phyloP scores from a whole-genome alignment of 1,140 invertebrate species.

The Scylla paramamosain region DNA sequence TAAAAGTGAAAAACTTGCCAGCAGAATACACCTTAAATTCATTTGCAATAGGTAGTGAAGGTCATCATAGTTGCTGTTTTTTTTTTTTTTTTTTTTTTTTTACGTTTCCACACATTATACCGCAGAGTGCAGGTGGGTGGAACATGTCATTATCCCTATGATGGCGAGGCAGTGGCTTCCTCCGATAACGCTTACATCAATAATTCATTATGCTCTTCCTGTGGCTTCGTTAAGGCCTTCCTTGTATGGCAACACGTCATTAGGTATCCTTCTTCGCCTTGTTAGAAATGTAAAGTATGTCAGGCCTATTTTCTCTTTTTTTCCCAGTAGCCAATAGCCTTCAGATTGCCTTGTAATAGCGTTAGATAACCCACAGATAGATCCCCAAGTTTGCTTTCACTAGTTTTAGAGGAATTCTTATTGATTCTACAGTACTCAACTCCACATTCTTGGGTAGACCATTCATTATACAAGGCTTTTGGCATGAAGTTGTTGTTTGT shows the following conservation, averaged over 20 bases:
- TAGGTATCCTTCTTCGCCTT: conserved; percentile 29
- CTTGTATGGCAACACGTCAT: conserved; percentile 49
- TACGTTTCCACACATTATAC: not conserved
- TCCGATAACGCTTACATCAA: conserved; percentile 53
- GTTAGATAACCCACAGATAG: not conserved
- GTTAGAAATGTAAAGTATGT: conserved; percentile 50
- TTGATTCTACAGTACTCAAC: not conserved
- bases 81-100: not conserved
- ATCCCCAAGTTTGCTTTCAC: not conserved
- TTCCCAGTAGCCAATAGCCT: not conserved
- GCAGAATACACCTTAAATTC: not conserved
- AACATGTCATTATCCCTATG: not conserved
- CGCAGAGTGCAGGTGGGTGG: not conserved
- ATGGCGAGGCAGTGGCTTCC: conserved; percentile 27
- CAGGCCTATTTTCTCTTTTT: not conserved
- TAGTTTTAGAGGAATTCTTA: not conserved
- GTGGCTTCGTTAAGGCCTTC: conserved; percentile 34
- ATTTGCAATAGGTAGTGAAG: not conserved
- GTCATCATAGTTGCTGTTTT: not conserved
- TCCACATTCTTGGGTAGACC: not conserved
- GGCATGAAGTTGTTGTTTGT: not conserved
- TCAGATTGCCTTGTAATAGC: not conserved
- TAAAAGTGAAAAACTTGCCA: not conserved
- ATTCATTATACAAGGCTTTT: not conserved
- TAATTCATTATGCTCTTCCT: conserved; percentile 61